Conservation (phyloP, 2,113 vertebrate species). For the Salminus brasiliensis region DNA sequence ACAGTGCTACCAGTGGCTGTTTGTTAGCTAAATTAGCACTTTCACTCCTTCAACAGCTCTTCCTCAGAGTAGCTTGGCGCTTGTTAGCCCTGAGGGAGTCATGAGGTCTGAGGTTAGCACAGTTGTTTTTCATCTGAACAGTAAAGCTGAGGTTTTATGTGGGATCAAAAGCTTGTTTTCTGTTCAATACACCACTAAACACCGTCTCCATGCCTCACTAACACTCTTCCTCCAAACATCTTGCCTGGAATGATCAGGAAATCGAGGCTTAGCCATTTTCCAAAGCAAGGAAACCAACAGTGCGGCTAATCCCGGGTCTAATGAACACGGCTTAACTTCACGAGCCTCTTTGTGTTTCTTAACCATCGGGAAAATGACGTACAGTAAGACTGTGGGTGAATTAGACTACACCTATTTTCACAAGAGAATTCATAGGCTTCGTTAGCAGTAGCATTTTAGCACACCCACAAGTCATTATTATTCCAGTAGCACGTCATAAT, state of each 20-base stretch:
- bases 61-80: neutral
- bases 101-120: conserved; percentile 8
- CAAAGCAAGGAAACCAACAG: neutral
- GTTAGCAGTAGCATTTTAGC: no score
- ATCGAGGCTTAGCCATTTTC: neutral
- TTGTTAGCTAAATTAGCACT: neutral
- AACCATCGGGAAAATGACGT: no score
- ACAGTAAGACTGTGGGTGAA: no score
- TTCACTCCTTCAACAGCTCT: neutral
- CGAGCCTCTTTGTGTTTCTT: no score
- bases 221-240: neutral
- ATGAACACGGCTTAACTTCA: no score
- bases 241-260: neutral
- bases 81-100: neutral
- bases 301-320: neutral
- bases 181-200: neutral
- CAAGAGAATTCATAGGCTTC: no score
- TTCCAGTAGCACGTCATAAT: no score
- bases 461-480: no score
- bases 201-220: neutral
- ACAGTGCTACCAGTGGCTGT: no score
- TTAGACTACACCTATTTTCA: no score
- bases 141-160: neutral
- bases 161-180: conserved; percentile 27
- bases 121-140: conserved; percentile 34